phyloP scores from a whole-genome alignment of 2,113 vertebrate genomes.

The Catharus bicknelli region DNA sequence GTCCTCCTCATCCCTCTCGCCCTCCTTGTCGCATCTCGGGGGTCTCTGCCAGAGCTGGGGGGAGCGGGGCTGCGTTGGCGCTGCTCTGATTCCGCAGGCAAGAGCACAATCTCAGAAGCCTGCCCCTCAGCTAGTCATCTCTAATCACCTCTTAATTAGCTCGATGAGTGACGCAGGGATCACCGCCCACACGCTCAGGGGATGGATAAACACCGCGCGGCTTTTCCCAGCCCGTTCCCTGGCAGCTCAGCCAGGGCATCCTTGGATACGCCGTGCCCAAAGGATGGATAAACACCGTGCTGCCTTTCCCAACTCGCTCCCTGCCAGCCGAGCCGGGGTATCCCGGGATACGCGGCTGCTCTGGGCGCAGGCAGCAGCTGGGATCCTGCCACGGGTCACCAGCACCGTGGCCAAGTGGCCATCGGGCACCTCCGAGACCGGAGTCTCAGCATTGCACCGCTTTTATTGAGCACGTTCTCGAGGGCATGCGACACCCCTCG shows the following conservation, averaged over 20 bases:
- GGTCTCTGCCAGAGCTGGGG: not conserved
- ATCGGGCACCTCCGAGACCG: not conserved
- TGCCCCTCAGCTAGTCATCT: not conserved
- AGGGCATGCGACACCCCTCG: fast-evolving
- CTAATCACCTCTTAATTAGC: not conserved
- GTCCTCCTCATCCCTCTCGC: fast-evolving
- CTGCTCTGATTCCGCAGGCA: not conserved
- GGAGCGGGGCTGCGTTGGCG: fast-evolving
- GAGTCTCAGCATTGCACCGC: not conserved
- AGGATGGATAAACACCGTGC: not conserved
- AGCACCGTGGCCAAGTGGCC: not conserved
- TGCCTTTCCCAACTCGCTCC: not conserved
- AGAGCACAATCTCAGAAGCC: fast-evolving
- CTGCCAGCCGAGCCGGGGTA: not conserved
- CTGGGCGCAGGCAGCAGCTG: not conserved
- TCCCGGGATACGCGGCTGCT: not conserved
- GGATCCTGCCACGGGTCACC: too few relatives aligned
- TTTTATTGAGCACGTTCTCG: not conserved
- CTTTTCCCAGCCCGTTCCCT: not conserved
- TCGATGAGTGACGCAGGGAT: not conserved
- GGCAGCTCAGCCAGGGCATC: not conserved
- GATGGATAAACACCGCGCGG: not conserved
- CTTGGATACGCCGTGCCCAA: not conserved
- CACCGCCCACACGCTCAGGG: not conserved
- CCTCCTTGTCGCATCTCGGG: fast-evolving